phyloP scores from a whole-genome alignment of 2,797 vertebrate genomes.

The Petrocephalus sullivani region DNA sequence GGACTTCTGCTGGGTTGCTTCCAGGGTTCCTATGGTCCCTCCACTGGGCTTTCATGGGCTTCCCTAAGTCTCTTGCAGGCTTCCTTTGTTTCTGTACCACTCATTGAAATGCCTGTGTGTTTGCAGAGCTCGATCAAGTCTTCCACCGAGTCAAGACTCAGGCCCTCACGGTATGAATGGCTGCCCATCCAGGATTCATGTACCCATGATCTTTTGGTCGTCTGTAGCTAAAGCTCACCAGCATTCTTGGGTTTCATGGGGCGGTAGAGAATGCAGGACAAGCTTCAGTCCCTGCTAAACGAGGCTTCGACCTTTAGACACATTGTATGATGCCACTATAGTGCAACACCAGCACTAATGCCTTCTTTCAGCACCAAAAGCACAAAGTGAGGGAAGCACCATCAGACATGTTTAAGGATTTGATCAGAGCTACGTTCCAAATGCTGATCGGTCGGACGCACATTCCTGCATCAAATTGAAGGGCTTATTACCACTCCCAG shows the following conservation, averaged over 20 bases:
- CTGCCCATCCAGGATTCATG: not conserved
- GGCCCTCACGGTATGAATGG: constrained; percentile 71
- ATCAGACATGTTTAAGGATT: not conserved
- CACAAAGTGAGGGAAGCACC: not conserved
- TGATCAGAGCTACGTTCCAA: not conserved
- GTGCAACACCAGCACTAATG: not conserved
- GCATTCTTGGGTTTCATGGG: not conserved
- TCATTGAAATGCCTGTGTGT: not conserved
- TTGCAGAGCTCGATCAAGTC: constrained; percentile 81
- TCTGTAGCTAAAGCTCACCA: not conserved
- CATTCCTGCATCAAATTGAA: not conserved
- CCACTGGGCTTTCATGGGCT: not conserved
- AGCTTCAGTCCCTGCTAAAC: not conserved
- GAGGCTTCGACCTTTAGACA: not conserved
- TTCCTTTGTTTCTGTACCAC: not conserved
- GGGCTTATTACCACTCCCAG: not conserved
- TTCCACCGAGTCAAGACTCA: constrained; percentile 71
- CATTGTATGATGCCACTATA: not conserved
- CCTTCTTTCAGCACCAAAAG: not conserved
- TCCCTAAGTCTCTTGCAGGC: not conserved
- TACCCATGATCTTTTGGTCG: not conserved
- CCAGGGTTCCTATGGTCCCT: not conserved
- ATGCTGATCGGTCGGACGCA: not conserved
- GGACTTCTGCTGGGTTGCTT: not conserved
- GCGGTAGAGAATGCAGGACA: not conserved